Evolutionary conservation across 2,113 vertebrate genomes (phyloP).

Genomic region (Peromyscus californicus): DNA sequence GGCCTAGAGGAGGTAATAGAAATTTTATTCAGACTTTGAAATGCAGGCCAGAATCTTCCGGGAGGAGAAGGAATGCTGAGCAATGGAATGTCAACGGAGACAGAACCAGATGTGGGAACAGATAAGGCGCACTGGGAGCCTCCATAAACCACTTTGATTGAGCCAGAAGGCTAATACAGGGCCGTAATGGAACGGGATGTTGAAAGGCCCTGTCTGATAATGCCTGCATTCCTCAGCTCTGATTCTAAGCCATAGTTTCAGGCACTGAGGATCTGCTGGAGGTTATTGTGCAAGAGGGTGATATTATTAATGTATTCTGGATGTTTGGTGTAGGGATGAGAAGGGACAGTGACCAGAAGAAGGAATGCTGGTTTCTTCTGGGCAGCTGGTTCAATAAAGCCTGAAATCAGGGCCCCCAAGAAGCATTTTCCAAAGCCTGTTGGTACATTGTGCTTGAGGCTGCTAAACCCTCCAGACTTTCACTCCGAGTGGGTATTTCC

Average conservation of each 20-base stretch:
- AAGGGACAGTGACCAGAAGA: not conserved
- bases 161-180: not conserved
- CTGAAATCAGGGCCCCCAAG: not conserved
- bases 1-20: not conserved
- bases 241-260: slow-evolving; percentile 6
- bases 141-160: not conserved
- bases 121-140: not conserved
- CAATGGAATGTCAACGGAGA: not conserved
- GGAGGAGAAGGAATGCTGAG: not conserved
- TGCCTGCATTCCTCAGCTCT: not conserved
- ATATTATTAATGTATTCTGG: not conserved
- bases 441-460: not conserved
- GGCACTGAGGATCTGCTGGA: slow-evolving; percentile 42
- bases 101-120: not conserved
- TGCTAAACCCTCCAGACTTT: not conserved
- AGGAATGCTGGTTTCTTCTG: not conserved
- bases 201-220: slow-evolving; percentile 56
- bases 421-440: not conserved
- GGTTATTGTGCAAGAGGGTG: not conserved
- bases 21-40: slow-evolving; percentile 54
- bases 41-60: not conserved
- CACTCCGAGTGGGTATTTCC: not conserved
- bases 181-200: not conserved
- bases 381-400: not conserved
- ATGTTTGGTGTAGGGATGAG: not conserved